phyloP scores from a whole-genome alignment of 2,113 vertebrate genomes.

The Albula goreensis region DNA sequence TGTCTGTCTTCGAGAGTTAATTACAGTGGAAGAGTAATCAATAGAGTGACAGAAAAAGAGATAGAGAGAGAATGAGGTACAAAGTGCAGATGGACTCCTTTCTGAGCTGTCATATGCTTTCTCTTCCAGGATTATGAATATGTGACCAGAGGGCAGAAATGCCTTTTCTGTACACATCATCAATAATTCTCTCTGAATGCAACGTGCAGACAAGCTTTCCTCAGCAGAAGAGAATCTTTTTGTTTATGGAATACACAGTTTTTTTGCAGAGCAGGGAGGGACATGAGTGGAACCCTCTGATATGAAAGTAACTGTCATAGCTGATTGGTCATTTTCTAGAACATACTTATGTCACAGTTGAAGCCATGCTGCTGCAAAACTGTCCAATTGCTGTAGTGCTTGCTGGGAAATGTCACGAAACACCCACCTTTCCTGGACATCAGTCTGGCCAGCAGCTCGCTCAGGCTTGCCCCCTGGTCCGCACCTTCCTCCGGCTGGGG shows the following conservation, averaged over 20 bases:
- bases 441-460: constrained; percentile 82
- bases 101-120: constrained; percentile 4
- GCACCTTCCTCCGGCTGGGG: constrained; percentile 59
- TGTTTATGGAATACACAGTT: not conserved
- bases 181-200: constrained; percentile 3
- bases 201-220: not conserved
- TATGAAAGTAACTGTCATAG: not conserved
- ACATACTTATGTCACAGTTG: not conserved
- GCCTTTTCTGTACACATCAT: not conserved
- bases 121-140: not conserved
- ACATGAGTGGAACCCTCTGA: not conserved
- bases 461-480: constrained; percentile 78
- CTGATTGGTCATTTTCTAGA: not conserved
- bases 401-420: not conserved
- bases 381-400: not conserved
- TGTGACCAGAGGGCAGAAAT: not conserved
- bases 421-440: constrained; percentile 85
- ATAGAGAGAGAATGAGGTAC: not conserved
- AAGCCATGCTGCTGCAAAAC: not conserved
- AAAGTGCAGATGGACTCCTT: not conserved
- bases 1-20: not conserved
- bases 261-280: not conserved
- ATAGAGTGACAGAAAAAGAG: not conserved
- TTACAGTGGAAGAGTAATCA: not conserved
- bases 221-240: not conserved